Percentiles rank a stretch among this genome's conserved stretches.
Evolutionary conservation across 2,797 vertebrate genomes (phyloP).

Genomic region (Urocyon cinereoargenteus): DNA sequence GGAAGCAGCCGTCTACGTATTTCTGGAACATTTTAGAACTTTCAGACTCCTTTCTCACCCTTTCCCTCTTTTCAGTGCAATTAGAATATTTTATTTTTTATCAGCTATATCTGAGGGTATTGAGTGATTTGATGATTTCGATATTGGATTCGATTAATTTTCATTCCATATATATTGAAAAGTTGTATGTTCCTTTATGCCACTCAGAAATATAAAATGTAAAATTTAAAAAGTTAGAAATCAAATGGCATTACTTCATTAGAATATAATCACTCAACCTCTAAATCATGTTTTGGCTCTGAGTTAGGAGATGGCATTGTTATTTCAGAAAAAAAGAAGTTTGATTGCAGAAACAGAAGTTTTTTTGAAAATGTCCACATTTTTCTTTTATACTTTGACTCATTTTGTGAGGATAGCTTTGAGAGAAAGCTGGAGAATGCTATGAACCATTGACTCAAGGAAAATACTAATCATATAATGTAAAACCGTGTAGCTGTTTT

Average conservation of each 20-base stretch:
- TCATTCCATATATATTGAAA: not conserved
- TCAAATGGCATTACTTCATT: constrained; percentile 23
- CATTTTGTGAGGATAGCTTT: not conserved
- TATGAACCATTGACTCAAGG: not conserved
- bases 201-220: constrained; percentile 6
- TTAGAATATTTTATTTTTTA: not conserved
- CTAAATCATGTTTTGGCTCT: not conserved
- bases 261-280: not conserved
- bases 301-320: not conserved
- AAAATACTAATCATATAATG: not conserved
- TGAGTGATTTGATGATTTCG: not conserved
- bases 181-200: not conserved
- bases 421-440: constrained; percentile 21
- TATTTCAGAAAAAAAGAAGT: not conserved
- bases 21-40: not conserved
- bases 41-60: not conserved
- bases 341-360: not conserved
- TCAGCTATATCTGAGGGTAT: not conserved
- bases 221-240: constrained; percentile 24
- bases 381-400: constrained; percentile 16
- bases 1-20: not conserved
- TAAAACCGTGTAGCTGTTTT: constrained; percentile 26
- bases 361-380: constrained; percentile 22
- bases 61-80: not conserved
- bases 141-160: constrained; percentile 13